A percentile compares a stretch with the other conserved stretches of the same genome.
Conservation (phyloP, 2,888 invertebrate genomes). For the Acrobasis repandana region DNA sequence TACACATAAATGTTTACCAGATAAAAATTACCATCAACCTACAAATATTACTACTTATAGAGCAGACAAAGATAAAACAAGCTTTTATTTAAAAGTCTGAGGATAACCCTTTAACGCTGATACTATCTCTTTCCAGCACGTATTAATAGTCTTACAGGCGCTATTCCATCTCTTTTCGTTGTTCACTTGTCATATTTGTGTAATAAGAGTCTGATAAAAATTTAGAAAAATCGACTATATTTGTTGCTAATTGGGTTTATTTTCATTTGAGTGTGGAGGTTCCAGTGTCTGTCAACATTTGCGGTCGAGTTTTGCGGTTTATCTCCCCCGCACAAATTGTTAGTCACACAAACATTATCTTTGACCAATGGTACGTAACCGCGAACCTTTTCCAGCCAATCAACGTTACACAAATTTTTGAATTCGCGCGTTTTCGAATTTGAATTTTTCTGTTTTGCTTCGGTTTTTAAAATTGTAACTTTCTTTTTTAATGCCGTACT, state of each 20-base stretch:
- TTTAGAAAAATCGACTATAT: constrained; percentile 35
- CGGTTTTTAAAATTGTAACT: constrained; percentile 38
- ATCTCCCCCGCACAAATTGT: constrained; percentile 75
- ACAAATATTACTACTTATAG: not conserved
- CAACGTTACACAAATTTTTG: constrained; percentile 53
- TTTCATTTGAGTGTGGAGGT: constrained; percentile 34
- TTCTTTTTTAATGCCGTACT: constrained; percentile 28
- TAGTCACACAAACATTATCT: constrained; percentile 78
- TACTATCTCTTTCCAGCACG: constrained; percentile 46
- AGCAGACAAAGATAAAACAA: constrained; percentile 26
- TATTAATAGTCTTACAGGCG: constrained; percentile 43
- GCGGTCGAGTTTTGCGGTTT: constrained; percentile 70
- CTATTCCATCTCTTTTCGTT: constrained; percentile 58
- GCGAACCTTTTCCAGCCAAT: constrained; percentile 71
- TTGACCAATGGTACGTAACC: constrained; percentile 77
- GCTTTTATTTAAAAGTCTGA: constrained; percentile 34
- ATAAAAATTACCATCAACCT: not conserved
- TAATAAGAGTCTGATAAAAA: constrained; percentile 25
- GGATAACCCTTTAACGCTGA: constrained; percentile 42
- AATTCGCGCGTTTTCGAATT: constrained; percentile 60
- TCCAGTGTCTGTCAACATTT: constrained; percentile 70
- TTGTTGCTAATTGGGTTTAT: constrained; percentile 34
- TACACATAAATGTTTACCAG: not conserved
- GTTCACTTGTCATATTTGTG: constrained; percentile 47
- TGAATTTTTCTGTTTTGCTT: constrained; percentile 48